Evolutionary conservation across 2,888 invertebrate genomes (phyloP).

Genomic region (Hyposoter didymator): DNA sequence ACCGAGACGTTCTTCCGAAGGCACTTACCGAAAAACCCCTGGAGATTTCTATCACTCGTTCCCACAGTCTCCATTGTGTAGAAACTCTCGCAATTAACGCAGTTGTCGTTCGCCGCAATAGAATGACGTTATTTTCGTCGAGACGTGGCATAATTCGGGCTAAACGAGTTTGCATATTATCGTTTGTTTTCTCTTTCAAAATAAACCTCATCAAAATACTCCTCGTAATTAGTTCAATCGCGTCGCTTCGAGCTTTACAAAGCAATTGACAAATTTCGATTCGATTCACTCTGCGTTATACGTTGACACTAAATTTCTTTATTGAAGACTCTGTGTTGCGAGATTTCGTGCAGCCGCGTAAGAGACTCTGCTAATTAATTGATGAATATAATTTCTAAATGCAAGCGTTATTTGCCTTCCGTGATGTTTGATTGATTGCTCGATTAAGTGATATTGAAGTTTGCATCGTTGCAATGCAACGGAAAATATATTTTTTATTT

Average conservation of each 20-base stretch:
- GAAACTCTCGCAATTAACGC: constrained; percentile 29
- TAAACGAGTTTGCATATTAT: not conserved
- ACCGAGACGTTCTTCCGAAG: constrained; percentile 19
- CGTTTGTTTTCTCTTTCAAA: not conserved
- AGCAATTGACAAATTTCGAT: too few relatives aligned
- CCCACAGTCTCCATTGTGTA: not conserved
- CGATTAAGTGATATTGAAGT: too few relatives aligned
- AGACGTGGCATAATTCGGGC: not conserved
- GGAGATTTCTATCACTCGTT: constrained; percentile 30
- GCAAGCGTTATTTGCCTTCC: too few relatives aligned
- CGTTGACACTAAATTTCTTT: too few relatives aligned
- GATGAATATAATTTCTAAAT: too few relatives aligned
- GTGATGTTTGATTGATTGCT: too few relatives aligned
- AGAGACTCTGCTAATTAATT: too few relatives aligned
- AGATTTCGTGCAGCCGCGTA: too few relatives aligned
- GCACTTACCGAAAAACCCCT: constrained; percentile 24
- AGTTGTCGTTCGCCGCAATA: not conserved
- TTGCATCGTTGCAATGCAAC: too few relatives aligned
- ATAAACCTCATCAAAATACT: not conserved
- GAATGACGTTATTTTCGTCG: constrained; percentile 6
- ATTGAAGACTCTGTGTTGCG: too few relatives aligned
- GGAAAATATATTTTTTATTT: too few relatives aligned
- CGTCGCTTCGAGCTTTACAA: not conserved
- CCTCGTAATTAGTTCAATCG: not conserved
- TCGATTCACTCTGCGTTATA: too few relatives aligned